phyloP scores from a whole-genome alignment of 2,888 invertebrate genomes.

The Argynnis bischoffii region DNA sequence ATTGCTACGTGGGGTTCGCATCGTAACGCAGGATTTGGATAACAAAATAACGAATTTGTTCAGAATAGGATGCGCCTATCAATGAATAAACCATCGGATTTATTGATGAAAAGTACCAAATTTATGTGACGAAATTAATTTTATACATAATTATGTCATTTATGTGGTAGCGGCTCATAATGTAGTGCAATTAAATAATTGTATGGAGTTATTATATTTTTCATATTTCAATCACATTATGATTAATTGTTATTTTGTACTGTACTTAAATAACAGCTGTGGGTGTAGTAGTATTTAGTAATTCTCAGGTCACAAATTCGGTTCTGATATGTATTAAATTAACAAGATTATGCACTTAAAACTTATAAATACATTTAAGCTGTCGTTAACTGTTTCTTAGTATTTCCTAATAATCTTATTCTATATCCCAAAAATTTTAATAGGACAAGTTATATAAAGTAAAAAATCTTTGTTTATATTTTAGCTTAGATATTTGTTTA shows the following conservation, averaged over 20 bases:
- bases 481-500: too few relatives aligned
- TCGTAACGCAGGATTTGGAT: conserved; percentile 79
- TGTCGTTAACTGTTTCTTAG: too few relatives aligned
- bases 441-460: too few relatives aligned
- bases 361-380: too few relatives aligned
- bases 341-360: too few relatives aligned
- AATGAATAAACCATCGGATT: conserved; percentile 76
- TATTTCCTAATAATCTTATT: too few relatives aligned
- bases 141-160: conserved; percentile 49
- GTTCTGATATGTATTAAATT: too few relatives aligned
- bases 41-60: conserved; percentile 79
- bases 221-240: conserved; percentile 3
- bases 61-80: conserved; percentile 75
- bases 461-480: too few relatives aligned
- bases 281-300: too few relatives aligned
- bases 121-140: conserved; percentile 54
- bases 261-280: neutral
- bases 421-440: too few relatives aligned
- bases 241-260: neutral
- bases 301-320: too few relatives aligned
- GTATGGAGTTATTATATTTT: conserved; percentile 4
- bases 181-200: conserved; percentile 27
- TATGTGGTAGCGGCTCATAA: conserved; percentile 42
- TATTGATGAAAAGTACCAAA: conserved; percentile 71
- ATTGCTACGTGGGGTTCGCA: conserved; percentile 58